Conservation (phyloP, 2,797 vertebrate genomes). For the Pelodytes ibericus region DNA sequence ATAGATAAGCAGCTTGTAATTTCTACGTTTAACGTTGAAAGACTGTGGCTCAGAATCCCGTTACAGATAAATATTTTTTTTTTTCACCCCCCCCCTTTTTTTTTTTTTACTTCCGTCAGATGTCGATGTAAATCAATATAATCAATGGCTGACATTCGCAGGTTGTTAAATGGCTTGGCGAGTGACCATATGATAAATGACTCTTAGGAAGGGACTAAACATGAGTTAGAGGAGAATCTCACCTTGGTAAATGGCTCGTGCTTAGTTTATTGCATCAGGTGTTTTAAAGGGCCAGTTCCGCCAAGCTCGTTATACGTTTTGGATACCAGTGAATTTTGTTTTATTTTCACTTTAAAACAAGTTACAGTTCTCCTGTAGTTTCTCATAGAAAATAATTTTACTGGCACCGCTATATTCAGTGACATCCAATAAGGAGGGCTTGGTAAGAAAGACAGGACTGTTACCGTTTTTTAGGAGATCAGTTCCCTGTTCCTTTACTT, state of each 20-base stretch:
- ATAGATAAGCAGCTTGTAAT: slow-evolving; percentile 33
- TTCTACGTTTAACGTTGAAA: slow-evolving; percentile 43
- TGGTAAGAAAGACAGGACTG: no score
- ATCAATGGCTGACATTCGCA: slow-evolving; percentile 70
- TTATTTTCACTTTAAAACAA: no score
- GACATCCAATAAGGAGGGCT: no score
- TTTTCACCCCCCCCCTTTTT: neutral
- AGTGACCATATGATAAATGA: slow-evolving; percentile 70
- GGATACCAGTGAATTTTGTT: no score
- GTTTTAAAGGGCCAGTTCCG: no score
- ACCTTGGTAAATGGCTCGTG: slow-evolving; percentile 67
- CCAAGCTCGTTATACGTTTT: no score
- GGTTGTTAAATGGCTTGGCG: slow-evolving; percentile 66
- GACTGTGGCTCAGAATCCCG: neutral
- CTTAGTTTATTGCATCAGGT: neutral
- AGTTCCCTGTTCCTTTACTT: no score
- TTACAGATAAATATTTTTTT: slow-evolving; percentile 33
- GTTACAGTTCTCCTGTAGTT: no score
- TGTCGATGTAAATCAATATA: slow-evolving; percentile 68
- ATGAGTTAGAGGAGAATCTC: slow-evolving; percentile 73
- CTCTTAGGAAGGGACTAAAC: slow-evolving; percentile 59
- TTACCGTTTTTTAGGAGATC: no score
- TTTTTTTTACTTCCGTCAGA: slow-evolving; percentile 55
- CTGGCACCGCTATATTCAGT: no score
- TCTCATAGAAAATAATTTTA: no score